A percentile compares a stretch with the other conserved stretches of the same genome.
Evolutionary conservation across 2,113 vertebrate species (phyloP).

Genomic region (Shinisaurus crocodilurus): DNA sequence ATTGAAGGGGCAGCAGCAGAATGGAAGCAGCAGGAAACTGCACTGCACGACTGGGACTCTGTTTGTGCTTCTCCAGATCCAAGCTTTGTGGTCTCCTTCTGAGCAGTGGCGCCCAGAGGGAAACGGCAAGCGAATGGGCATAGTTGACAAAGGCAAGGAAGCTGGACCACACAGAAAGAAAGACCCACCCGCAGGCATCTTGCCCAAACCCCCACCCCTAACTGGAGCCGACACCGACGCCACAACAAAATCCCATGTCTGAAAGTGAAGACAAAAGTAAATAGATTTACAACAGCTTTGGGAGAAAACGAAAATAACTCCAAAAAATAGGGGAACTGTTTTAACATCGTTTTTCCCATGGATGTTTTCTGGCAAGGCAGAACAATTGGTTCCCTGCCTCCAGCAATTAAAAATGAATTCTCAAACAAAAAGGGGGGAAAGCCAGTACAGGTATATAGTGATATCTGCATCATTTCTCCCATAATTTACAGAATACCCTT

Average conservation of each 20-base stretch:
- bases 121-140: too few species aligned
- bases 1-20: too few species aligned
- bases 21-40: too few species aligned
- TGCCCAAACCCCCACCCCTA: too few species aligned
- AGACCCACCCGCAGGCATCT: too few species aligned
- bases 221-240: too few species aligned
- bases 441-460: neutral
- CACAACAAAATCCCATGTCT: neutral
- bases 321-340: neutral
- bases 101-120: too few species aligned
- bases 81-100: too few species aligned
- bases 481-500: constrained; percentile 63
- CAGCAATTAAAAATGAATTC: neutral
- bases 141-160: too few species aligned
- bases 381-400: neutral
- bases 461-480: neutral
- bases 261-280: neutral
- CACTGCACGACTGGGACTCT: too few species aligned
- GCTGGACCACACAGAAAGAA: too few species aligned
- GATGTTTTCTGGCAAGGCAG: neutral
- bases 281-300: neutral
- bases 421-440: neutral
- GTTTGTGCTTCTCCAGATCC: too few species aligned
- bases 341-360: neutral
- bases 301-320: neutral